phyloP scores from a whole-genome alignment of 1,140 invertebrate species.

The Heliconius congener region DNA sequence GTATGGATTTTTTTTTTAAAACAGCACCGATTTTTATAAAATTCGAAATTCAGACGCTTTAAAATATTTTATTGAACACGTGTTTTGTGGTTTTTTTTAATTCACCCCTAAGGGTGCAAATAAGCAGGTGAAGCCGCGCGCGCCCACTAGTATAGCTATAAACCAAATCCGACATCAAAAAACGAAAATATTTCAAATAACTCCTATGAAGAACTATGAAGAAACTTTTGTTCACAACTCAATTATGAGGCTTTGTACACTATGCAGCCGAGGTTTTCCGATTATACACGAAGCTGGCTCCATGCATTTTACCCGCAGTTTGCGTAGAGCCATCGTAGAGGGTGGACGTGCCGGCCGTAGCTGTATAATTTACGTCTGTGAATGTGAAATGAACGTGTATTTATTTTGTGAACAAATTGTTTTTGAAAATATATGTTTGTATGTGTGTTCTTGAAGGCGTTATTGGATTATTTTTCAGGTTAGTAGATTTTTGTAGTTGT shows the following conservation, averaged over 20 bases:
- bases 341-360: constrained; percentile 28
- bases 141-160: neutral
- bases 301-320: constrained; percentile 42
- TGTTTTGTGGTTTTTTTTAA: no score
- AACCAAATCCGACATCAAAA: neutral
- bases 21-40: no score
- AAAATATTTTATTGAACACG: no score
- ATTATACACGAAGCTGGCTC: constrained; percentile 39
- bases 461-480: constrained; percentile 32
- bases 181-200: neutral
- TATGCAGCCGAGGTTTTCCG: constrained; percentile 42
- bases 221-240: constrained; percentile 11
- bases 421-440: constrained; percentile 37
- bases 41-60: no score
- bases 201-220: neutral
- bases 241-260: constrained; percentile 11
- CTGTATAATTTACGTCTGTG: constrained; percentile 39
- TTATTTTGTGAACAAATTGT: constrained; percentile 39
- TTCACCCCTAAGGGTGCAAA: no score
- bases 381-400: constrained; percentile 47
- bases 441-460: constrained; percentile 41
- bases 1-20: no score
- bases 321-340: constrained; percentile 37
- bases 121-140: no score
- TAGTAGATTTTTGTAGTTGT: constrained; percentile 2